Conservation (phyloP, 2,797 vertebrate genomes). For the Parauchenoglanis ngamensis region DNA sequence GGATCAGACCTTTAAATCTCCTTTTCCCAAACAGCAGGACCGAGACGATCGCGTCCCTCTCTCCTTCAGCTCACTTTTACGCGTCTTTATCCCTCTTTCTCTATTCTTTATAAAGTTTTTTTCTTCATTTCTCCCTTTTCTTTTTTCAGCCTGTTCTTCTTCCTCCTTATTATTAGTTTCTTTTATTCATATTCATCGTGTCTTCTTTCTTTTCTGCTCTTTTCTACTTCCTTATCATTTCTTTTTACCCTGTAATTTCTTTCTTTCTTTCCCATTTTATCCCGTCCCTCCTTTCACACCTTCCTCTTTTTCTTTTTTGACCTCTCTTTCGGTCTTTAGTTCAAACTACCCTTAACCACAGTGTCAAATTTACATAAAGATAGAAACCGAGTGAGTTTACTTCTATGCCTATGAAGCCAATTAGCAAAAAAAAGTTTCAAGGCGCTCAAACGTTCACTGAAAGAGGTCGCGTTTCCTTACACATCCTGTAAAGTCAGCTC, state of each 20-base stretch:
- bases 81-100: background rate
- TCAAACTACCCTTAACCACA: no score
- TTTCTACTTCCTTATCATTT: background rate
- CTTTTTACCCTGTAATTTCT: background rate
- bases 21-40: constrained; percentile 13
- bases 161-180: background rate
- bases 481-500: no score
- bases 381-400: background rate
- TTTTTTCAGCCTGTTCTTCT: no score
- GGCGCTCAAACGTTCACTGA: background rate
- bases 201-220: background rate
- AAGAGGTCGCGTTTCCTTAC: no score
- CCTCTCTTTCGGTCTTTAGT: background rate
- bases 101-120: no score
- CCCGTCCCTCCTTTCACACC: no score
- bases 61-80: background rate
- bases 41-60: background rate
- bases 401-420: background rate
- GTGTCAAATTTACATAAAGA: background rate
- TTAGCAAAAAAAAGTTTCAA: background rate
- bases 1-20: background rate
- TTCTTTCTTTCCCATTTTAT: background rate
- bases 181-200: background rate
- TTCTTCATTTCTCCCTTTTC: background rate
- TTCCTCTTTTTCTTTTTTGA: background rate